phyloP scores from a whole-genome alignment of 2,797 vertebrate species.

The Anguilla obscura region DNA sequence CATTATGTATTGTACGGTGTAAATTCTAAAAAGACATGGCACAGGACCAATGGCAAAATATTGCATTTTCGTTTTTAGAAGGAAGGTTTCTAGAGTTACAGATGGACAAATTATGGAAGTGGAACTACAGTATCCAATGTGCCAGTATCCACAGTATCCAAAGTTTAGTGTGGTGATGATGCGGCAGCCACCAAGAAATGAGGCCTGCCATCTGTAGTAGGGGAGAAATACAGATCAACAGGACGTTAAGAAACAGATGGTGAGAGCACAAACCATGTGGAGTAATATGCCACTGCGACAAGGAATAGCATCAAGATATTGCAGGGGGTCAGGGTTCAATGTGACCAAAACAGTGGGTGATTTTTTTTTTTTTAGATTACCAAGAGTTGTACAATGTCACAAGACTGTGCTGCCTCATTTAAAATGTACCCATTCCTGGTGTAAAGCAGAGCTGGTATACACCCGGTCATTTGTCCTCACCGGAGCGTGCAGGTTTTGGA shows the following conservation, averaged over 20 bases:
- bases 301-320: neutral
- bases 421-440: neutral
- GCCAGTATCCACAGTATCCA: neutral
- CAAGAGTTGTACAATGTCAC: neutral
- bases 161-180: neutral
- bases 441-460: neutral
- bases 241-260: constrained; percentile 3
- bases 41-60: neutral
- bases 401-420: neutral
- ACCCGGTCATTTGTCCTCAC: neutral
- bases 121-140: neutral
- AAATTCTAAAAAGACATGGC: neutral
- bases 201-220: neutral
- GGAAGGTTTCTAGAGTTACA: neutral
- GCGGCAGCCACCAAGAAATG: neutral
- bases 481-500: neutral
- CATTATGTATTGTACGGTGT: neutral
- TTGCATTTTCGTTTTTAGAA: neutral
- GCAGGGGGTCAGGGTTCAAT: neutral
- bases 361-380: neutral
- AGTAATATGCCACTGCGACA: neutral
- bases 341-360: neutral
- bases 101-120: neutral
- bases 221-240: neutral
- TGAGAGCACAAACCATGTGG: neutral